Evolutionary conservation across 2,888 invertebrate genomes (phyloP).

Genomic region (Apamea anceps): DNA sequence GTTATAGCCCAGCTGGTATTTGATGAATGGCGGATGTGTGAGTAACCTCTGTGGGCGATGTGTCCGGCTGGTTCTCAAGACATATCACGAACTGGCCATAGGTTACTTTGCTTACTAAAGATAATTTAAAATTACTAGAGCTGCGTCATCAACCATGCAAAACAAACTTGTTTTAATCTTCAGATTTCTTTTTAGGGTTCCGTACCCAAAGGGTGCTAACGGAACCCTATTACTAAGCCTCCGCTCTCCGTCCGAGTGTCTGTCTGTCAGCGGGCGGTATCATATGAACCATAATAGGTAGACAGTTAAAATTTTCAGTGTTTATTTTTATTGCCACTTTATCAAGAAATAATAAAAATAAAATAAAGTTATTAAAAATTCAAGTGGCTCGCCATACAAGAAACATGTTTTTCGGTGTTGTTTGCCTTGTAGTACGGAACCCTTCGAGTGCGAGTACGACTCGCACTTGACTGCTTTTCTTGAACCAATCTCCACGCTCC

Average conservation of each 20-base stretch:
- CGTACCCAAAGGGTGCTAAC: background rate
- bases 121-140: too few species aligned
- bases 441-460: too few species aligned
- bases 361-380: too few species aligned
- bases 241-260: background rate
- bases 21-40: constrained; percentile 56
- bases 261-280: background rate
- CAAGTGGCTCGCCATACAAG: too few species aligned
- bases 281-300: background rate
- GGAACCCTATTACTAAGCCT: background rate
- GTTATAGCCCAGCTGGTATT: constrained; percentile 32
- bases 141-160: background rate
- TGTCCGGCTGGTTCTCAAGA: constrained; percentile 47
- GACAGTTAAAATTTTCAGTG: background rate
- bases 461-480: too few species aligned
- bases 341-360: too few species aligned
- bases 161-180: background rate
- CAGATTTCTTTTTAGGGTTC: background rate
- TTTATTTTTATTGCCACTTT: background rate
- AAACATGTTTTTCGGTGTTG: too few species aligned
- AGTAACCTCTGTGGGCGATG: constrained; percentile 49
- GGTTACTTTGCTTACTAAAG: constrained; percentile 8
- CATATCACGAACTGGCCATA: constrained; percentile 56
- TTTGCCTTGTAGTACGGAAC: too few species aligned
- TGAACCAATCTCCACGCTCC: too few species aligned